A percentile compares a stretch with the other conserved stretches of the same genome.
Evolutionary conservation across 2,797 vertebrate genomes (phyloP).

Genomic region (Phoeniculus purpureus): DNA sequence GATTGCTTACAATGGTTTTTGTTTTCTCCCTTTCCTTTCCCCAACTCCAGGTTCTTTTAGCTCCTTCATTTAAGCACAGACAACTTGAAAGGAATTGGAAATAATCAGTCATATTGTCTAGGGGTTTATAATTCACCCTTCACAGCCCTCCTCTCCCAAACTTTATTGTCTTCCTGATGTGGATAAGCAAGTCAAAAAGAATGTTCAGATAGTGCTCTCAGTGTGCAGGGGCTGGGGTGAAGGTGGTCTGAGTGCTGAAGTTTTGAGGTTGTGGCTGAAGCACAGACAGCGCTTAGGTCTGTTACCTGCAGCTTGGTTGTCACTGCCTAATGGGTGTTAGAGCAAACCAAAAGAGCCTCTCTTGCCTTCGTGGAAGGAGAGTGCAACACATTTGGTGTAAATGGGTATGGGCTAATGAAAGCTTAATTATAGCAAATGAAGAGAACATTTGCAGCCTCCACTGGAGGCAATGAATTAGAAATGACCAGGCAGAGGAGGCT

Average conservation of each 20-base stretch:
- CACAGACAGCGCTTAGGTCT: neutral
- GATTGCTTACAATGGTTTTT: neutral
- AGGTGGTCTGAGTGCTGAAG: no score
- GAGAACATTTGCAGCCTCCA: neutral
- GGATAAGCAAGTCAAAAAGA: neutral
- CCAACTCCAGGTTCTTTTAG: neutral
- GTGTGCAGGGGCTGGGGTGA: neutral
- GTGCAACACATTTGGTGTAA: neutral
- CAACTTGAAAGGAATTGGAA: neutral
- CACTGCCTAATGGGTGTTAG: neutral
- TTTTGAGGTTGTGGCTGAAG: neutral
- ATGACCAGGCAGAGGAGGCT: neutral
- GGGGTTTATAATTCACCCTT: neutral
- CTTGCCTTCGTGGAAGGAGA: neutral
- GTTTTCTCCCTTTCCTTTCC: neutral
- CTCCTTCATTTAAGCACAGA: neutral
- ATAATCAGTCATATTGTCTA: fast-evolving
- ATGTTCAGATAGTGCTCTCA: neutral
- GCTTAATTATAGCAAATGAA: constrained; percentile 48
- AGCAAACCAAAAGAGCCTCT: neutral
- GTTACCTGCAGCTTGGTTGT: neutral
- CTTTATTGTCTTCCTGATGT: neutral
- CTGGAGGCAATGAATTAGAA: constrained; percentile 21
- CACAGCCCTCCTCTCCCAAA: fast-evolving
- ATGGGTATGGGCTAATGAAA: constrained; percentile 34